Evolutionary conservation across 2,113 vertebrate genomes (phyloP).

Genomic region (Gracilinanus agilis): DNA sequence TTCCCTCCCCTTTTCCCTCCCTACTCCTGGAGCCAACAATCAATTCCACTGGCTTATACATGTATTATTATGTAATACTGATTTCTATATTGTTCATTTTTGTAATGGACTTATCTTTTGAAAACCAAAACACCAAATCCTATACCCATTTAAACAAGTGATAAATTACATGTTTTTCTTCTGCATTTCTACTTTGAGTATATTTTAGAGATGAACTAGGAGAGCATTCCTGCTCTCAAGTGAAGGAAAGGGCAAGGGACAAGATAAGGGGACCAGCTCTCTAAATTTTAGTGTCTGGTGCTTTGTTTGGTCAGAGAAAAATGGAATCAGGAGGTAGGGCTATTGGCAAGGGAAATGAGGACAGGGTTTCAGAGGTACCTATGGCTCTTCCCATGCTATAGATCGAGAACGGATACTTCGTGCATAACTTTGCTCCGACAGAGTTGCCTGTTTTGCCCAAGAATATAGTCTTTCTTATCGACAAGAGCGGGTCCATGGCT

Average conservation of each 20-base stretch:
- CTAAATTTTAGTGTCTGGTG: background rate
- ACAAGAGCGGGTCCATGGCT: constrained; percentile 93
- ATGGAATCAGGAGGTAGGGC: background rate
- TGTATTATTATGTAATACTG: too few species aligned
- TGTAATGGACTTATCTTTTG: too few species aligned
- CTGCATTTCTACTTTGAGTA: too few species aligned
- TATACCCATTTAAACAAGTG: too few species aligned
- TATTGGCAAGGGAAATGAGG: background rate
- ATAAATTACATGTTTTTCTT: too few species aligned
- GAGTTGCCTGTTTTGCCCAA: constrained; percentile 89
- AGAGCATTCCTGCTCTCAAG: background rate
- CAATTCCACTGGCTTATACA: too few species aligned
- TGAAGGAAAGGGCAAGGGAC: background rate
- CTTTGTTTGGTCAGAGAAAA: background rate
- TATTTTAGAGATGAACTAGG: background rate
- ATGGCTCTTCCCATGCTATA: constrained; percentile 63
- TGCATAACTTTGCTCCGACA: constrained; percentile 94
- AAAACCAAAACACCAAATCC: too few species aligned
- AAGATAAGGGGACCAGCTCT: background rate
- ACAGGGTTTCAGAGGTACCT: background rate
- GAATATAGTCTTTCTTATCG: constrained; percentile 94
- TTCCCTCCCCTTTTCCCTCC: too few species aligned
- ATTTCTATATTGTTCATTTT: too few species aligned
- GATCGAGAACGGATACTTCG: constrained; percentile 92
- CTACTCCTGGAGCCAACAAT: too few species aligned